phyloP scores from a whole-genome alignment of 2,113 vertebrate species.

The Acanthisitta chloris region DNA sequence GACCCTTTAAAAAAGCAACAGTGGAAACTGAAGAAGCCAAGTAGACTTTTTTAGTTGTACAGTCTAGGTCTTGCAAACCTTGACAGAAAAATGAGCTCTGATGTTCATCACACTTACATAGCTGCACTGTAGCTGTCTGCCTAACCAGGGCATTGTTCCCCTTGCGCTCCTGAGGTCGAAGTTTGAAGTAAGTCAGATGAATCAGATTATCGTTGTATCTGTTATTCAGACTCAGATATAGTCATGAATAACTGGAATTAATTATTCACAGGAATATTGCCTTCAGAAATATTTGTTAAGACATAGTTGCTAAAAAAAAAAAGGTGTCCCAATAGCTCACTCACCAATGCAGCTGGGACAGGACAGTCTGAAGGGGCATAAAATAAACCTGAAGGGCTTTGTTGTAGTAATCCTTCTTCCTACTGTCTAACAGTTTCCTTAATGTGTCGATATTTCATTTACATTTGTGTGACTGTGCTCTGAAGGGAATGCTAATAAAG shows the following conservation, averaged over 20 bases:
- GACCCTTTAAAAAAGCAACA: neutral
- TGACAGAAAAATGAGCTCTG: neutral
- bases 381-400: neutral
- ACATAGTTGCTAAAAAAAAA: neutral
- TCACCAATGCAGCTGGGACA: neutral
- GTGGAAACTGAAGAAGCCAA: neutral
- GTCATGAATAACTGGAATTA: neutral
- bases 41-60: neutral
- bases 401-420: neutral
- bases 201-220: neutral
- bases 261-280: neutral
- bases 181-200: neutral
- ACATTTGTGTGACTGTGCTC: neutral
- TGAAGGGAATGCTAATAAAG: constrained; percentile 22
- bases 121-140: neutral
- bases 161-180: neutral
- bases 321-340: neutral
- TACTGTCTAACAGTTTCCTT: neutral
- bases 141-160: neutral
- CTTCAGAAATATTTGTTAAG: neutral
- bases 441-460: constrained; percentile 20
- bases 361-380: neutral
- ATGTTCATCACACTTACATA: neutral
- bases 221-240: neutral
- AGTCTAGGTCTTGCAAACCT: neutral